These are phyloP conservation scores for Melanerpes formicivorus DNA, from an alignment of 2,113 vertebrate species.

Conservation along the genomic window DNA sequence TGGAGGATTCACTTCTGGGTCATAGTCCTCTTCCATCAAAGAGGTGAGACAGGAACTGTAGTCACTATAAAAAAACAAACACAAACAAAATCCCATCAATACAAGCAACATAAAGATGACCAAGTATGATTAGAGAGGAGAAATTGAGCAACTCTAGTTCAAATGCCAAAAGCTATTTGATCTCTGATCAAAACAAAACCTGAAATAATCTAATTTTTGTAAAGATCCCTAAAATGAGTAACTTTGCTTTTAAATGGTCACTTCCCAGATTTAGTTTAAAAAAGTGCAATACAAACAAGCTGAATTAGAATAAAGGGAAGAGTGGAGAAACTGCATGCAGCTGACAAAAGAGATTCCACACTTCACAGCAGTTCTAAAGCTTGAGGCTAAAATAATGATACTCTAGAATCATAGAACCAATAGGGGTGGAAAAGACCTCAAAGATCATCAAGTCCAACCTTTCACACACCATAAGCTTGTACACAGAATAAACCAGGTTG, in stretches of 20 bases:
- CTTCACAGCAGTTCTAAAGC: not conserved
- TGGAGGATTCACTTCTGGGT: slow-evolving; percentile 59
- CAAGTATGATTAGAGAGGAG: not conserved
- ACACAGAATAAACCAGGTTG: too few species aligned
- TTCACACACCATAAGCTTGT: too few species aligned
- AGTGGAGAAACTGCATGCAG: not conserved
- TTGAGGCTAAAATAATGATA: not conserved
- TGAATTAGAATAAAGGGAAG: not conserved
- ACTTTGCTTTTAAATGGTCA: slow-evolving; percentile 4
- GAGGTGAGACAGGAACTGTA: slow-evolving; percentile 63
- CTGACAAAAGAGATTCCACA: not conserved
- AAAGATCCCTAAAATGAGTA: not conserved
- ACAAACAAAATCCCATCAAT: slow-evolving; percentile 39
- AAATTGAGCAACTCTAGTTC: not conserved
- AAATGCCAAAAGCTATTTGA: not conserved
- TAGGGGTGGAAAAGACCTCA: too few species aligned
- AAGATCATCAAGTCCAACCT: too few species aligned
- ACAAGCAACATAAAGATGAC: not conserved
- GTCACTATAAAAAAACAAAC: slow-evolving; percentile 50
- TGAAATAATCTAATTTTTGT: not conserved
- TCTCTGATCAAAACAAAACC: not conserved
- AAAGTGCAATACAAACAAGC: not conserved
- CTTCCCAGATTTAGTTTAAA: not conserved
- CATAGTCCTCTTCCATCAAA: slow-evolving; percentile 68
- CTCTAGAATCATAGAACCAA: too few species aligned